phyloP scores from a whole-genome alignment of 2,888 invertebrate genomes.

The Drosophila nigritarsus region DNA sequence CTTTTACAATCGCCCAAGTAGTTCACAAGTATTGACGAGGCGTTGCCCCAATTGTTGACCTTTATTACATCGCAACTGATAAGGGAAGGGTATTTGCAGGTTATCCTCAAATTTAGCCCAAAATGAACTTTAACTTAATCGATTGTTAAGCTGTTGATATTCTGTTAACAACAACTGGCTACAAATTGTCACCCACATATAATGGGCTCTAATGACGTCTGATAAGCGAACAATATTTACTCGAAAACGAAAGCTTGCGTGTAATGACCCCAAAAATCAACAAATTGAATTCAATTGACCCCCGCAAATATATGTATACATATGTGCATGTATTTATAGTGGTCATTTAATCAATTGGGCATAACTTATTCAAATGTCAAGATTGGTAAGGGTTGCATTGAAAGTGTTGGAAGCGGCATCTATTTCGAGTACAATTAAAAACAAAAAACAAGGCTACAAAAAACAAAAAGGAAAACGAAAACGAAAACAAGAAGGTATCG shows the following conservation, averaged over 20 bases:
- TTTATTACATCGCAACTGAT: too few species aligned
- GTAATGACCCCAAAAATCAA: slow-evolving; percentile 36
- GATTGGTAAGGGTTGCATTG: slow-evolving; percentile 21
- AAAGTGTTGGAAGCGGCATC: slow-evolving; percentile 24
- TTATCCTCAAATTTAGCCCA: background rate
- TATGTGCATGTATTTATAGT: background rate
- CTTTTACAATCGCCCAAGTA: background rate
- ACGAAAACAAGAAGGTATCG: slow-evolving; percentile 3
- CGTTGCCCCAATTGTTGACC: too few species aligned
- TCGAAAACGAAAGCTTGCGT: slow-evolving; percentile 8
- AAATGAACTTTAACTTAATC: background rate
- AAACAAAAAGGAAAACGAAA: background rate
- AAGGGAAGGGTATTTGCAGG: background rate
- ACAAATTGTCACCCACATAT: slow-evolving; percentile 27
- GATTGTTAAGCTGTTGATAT: slow-evolving; percentile 12
- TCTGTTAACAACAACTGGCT: slow-evolving; percentile 18
- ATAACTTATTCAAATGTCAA: slow-evolving; percentile 58
- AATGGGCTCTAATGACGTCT: slow-evolving; percentile 9
- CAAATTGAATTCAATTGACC: slow-evolving; percentile 65
- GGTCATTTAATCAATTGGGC: slow-evolving; percentile 42
- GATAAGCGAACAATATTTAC: slow-evolving; percentile 24
- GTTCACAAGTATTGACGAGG: background rate
- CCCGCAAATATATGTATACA: background rate
- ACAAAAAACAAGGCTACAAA: background rate
- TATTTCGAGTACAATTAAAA: slow-evolving; percentile 45